Conservation (phyloP, 2,113 vertebrate species). For the Cercocebus atys region DNA sequence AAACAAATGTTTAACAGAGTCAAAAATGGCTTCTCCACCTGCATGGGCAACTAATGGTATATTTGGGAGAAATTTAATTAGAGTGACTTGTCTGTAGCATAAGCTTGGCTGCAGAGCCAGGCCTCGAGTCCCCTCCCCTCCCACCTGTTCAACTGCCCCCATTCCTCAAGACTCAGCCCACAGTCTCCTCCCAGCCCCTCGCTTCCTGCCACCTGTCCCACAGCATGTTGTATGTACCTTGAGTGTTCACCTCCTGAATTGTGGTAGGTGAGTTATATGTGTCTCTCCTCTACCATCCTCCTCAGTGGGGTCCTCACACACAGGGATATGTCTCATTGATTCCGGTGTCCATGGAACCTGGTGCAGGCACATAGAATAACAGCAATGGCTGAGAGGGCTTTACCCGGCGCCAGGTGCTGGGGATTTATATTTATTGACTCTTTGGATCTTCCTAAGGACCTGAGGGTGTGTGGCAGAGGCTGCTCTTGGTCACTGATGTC, state of each 20-base stretch:
- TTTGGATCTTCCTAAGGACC: background rate
- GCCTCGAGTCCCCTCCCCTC: background rate
- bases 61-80: background rate
- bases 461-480: background rate
- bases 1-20: background rate
- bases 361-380: background rate
- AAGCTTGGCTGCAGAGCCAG: background rate
- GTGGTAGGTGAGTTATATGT: no score
- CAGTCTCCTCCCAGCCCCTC: no score
- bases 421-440: background rate
- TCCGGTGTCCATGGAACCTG: background rate
- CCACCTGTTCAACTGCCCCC: background rate
- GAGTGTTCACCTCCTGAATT: background rate
- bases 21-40: background rate
- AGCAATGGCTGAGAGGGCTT: fast-evolving
- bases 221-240: fast-evolving
- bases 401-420: fast-evolving
- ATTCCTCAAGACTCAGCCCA: background rate
- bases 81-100: background rate
- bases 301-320: background rate
- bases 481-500: fast-evolving
- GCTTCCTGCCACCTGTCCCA: fast-evolving
- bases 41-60: fast-evolving
- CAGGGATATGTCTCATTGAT: background rate
- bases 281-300: background rate